phyloP scores from a whole-genome alignment of 2,113 vertebrate genomes.

The Anguilla rostrata region DNA sequence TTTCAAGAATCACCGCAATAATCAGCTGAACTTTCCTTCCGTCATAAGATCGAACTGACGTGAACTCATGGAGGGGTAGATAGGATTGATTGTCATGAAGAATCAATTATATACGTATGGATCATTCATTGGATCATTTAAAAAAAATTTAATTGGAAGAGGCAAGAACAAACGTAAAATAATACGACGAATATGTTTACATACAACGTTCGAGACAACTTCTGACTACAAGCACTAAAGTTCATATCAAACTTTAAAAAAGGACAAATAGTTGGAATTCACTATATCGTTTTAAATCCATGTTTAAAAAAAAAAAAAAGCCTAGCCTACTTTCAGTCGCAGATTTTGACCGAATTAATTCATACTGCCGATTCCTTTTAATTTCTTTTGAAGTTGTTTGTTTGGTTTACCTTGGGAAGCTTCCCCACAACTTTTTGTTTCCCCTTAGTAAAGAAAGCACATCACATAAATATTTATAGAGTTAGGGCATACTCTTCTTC shows the following conservation, averaged over 20 bases:
- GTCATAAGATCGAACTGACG: background rate
- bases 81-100: background rate
- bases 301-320: background rate
- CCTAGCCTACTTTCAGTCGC: background rate
- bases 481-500: conserved; percentile 1
- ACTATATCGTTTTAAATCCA: conserved; percentile 4
- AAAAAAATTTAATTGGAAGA: background rate
- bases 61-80: background rate
- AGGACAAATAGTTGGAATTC: conserved; percentile 4
- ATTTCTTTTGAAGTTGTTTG: conserved; percentile 31
- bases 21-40: background rate
- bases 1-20: background rate
- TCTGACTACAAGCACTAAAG: background rate
- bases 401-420: conserved; percentile 30
- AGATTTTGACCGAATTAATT: conserved; percentile 22
- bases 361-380: background rate
- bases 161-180: background rate
- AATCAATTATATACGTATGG: background rate
- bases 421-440: conserved; percentile 18
- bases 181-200: background rate
- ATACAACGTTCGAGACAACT: background rate
- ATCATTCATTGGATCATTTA: background rate
- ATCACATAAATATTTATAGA: conserved; percentile 31
- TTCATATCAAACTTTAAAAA: background rate
- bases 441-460: conserved; percentile 23